phyloP scores from a whole-genome alignment of 2,888 invertebrate genomes.

The Oscheius myriophilus region DNA sequence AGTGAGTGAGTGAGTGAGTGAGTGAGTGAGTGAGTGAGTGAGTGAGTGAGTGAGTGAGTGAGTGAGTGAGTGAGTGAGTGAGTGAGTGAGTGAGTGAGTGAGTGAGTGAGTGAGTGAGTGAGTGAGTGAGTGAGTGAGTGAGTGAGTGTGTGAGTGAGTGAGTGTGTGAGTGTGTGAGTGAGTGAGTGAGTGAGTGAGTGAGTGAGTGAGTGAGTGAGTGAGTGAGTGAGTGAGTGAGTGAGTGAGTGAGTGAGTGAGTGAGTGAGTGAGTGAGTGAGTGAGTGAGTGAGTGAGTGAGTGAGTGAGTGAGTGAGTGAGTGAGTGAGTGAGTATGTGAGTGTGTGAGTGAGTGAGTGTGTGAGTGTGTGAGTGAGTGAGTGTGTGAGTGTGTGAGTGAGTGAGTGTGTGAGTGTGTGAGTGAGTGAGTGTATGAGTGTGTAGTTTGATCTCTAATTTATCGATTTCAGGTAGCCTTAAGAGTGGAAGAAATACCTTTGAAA shows the following conservation, averaged over 20 bases:
- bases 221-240: background rate
- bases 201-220: background rate
- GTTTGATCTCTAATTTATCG: background rate
- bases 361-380: background rate
- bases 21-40: background rate
- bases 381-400: background rate
- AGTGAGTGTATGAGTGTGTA: background rate
- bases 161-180: background rate
- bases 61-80: background rate
- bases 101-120: background rate
- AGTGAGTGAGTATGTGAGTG: background rate
- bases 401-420: background rate
- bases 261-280: background rate
- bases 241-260: background rate
- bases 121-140: background rate
- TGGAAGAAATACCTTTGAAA: conserved; percentile 62
- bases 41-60: background rate
- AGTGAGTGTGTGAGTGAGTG: background rate
- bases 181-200: background rate
- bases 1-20: background rate
- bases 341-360: background rate
- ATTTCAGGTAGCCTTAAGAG: conserved; percentile 47
- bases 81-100: background rate
- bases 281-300: background rate
- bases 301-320: background rate